A percentile compares a stretch with the other conserved stretches of the same genome.
These are phyloP conservation scores for Norana najaformis DNA, from an alignment of 2,888 invertebrate species.

Conservation along the genomic window DNA sequence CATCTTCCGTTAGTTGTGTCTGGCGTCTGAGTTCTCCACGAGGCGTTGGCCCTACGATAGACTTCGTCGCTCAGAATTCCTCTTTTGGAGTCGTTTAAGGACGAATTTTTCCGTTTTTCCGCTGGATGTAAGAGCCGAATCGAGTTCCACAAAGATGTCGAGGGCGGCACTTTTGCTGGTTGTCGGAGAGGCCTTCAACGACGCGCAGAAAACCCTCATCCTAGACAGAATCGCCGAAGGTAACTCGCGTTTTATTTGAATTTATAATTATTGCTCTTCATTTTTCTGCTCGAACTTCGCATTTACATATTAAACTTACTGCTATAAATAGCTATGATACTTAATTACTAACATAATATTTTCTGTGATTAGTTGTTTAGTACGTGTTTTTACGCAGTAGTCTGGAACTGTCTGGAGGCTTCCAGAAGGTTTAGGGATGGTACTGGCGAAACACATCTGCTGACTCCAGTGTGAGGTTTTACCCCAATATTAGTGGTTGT, in stretches of 20 bases:
- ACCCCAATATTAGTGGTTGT: neutral
- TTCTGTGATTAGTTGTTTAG: neutral
- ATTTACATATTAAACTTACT: neutral
- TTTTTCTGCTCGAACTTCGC: neutral
- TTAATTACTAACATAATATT: neutral
- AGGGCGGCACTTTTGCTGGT: slow-evolving; percentile 19
- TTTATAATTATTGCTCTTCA: neutral
- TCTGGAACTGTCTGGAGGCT: neutral
- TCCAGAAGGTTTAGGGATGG: neutral
- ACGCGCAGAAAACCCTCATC: slow-evolving; percentile 5
- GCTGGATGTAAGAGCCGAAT: neutral
- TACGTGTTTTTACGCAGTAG: neutral
- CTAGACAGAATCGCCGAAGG: slow-evolving; percentile 14
- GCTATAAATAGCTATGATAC: neutral
- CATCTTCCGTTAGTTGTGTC: neutral
- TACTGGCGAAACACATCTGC: neutral
- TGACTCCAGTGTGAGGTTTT: neutral
- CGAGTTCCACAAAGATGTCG: neutral
- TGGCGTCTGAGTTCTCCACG: neutral
- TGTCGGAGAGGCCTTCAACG: slow-evolving; percentile 20
- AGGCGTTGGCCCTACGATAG: neutral
- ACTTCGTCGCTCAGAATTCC: neutral
- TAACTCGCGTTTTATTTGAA: neutral
- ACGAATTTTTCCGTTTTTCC: slow-evolving; percentile 13
- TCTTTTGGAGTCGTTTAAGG: neutral